phyloP scores from a whole-genome alignment of 2,113 vertebrate genomes.

The Pituophis catenifer region DNA sequence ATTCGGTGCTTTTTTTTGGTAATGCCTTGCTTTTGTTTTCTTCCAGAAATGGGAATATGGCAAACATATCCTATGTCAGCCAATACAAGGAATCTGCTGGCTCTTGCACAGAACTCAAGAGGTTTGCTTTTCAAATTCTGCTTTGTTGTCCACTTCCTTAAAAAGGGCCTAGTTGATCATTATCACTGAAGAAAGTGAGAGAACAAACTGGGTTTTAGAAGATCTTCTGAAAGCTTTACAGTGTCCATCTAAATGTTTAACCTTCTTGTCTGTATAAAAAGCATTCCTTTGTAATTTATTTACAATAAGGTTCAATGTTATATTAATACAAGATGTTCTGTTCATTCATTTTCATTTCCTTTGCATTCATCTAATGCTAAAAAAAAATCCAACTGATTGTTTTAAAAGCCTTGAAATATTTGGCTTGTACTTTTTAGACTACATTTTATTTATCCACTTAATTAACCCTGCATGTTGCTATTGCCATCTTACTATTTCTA shows the following conservation, averaged over 20 bases:
- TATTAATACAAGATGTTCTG: neutral
- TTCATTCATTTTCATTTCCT: conserved; percentile 15
- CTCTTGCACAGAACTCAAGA: neutral
- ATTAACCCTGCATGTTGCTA: neutral
- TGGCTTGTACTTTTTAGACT: neutral
- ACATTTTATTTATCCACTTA: neutral
- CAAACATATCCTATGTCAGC: neutral
- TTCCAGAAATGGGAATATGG: neutral
- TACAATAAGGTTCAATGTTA: conserved; percentile 19
- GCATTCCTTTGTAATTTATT: conserved; percentile 24
- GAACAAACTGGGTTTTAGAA: neutral
- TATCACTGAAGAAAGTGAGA: neutral
- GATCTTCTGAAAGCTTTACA: neutral
- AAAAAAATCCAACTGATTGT: neutral
- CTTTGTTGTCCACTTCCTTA: accelerated
- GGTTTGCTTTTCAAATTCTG: neutral
- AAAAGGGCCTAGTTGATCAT: neutral
- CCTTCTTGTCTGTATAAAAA: conserved; percentile 24
- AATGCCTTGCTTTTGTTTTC: neutral
- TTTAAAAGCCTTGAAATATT: neutral
- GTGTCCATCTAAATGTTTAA: neutral
- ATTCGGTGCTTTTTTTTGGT: neutral
- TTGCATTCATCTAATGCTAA: conserved; percentile 22
- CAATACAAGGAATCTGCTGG: neutral
- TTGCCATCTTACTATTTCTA: neutral